phyloP scores from a whole-genome alignment of 1,140 invertebrate genomes.

The Philotrypesis tridentata region DNA sequence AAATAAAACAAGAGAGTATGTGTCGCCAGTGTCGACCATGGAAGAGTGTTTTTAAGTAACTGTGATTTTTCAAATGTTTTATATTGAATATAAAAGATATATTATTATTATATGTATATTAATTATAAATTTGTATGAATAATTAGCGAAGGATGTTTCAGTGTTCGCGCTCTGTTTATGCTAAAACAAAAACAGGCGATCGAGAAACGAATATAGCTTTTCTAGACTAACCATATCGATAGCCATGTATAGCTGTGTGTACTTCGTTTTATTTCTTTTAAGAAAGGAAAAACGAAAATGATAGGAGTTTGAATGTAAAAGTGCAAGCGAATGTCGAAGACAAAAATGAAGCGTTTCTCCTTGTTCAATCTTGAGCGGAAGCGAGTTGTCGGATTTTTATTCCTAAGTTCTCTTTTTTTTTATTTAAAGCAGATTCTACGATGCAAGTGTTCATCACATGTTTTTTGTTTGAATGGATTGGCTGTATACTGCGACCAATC shows the following conservation, averaged over 20 bases:
- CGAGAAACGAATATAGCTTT: constrained; percentile 56
- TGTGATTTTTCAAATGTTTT: constrained; percentile 71
- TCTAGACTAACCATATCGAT: constrained; percentile 68
- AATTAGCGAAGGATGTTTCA: constrained; percentile 62
- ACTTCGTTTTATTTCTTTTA: constrained; percentile 47
- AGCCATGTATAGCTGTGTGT: constrained; percentile 57
- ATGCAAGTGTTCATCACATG: constrained; percentile 30
- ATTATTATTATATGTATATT: constrained; percentile 59
- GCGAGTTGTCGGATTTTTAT: background rate
- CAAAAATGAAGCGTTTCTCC: constrained; percentile 11
- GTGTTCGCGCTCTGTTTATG: constrained; percentile 67
- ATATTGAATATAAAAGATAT: constrained; percentile 63
- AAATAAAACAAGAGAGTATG: constrained; percentile 23
- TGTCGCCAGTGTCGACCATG: constrained; percentile 21
- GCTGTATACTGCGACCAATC: constrained; percentile 33
- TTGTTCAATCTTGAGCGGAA: constrained; percentile 38
- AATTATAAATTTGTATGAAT: constrained; percentile 66
- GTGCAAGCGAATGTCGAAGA: constrained; percentile 24
- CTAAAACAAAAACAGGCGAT: constrained; percentile 47
- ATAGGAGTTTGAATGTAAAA: constrained; percentile 21
- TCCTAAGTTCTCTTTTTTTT: background rate
- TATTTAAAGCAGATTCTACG: constrained; percentile 5
- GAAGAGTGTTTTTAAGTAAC: constrained; percentile 66
- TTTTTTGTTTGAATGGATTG: constrained; percentile 31
- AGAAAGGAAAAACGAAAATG: constrained; percentile 1